phyloP scores from a whole-genome alignment of 2,888 invertebrate species.

The Isoperla grammatica region DNA sequence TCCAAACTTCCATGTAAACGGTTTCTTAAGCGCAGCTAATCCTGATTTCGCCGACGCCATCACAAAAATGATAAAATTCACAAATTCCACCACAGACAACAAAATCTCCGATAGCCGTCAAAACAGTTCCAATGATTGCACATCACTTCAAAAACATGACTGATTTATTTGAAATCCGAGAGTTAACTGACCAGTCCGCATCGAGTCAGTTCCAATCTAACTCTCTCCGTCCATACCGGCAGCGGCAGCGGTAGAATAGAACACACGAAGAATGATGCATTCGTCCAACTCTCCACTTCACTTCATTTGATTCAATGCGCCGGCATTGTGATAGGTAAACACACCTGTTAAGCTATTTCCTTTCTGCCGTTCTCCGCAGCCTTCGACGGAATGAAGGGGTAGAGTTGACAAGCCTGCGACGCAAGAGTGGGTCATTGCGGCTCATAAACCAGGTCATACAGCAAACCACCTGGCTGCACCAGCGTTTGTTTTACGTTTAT shows the following conservation, averaged over 20 bases:
- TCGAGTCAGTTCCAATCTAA: not conserved
- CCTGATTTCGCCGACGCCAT: constrained; percentile 12
- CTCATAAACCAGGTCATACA: no score
- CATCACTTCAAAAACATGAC: constrained; percentile 1
- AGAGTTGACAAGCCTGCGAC: not conserved
- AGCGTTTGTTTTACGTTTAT: no score
- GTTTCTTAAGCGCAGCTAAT: constrained; percentile 7
- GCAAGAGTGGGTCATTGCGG: no score
- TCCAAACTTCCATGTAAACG: constrained; percentile 15
- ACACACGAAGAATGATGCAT: no score
- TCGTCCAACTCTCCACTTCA: no score
- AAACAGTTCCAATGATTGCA: not conserved
- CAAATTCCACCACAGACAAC: not conserved
- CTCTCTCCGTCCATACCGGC: not conserved
- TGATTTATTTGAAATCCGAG: constrained; percentile 10
- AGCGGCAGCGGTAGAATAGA: no score
- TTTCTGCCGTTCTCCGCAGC: constrained; percentile 1
- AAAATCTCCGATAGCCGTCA: not conserved
- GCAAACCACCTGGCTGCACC: no score
- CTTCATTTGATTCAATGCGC: not conserved
- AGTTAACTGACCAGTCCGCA: constrained; percentile 4
- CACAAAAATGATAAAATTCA: not conserved
- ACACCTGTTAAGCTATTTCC: constrained; percentile 6
- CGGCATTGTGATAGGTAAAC: not conserved
- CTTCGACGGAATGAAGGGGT: not conserved